phyloP scores from a whole-genome alignment of 2,797 vertebrate genomes.

The Pteropus rufus region DNA sequence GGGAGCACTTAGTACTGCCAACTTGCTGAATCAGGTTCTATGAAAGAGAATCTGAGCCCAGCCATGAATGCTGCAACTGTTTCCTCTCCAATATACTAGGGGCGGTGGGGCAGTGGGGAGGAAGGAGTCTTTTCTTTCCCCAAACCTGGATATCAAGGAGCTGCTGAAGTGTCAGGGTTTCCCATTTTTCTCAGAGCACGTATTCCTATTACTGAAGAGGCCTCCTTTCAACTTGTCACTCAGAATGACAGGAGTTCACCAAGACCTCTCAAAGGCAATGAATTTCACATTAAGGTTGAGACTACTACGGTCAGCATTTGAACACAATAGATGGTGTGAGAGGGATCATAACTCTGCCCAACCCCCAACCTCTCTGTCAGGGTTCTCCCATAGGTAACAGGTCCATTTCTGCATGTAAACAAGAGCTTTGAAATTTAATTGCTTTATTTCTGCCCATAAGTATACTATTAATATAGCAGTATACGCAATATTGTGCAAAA shows the following conservation, averaged over 20 bases:
- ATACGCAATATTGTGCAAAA: not conserved
- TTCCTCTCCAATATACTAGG: conserved; percentile 41
- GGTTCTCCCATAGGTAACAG: not conserved
- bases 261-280: conserved; percentile 56
- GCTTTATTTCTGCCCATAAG: not conserved
- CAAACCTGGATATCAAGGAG: not conserved
- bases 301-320: not conserved
- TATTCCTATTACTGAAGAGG: not conserved
- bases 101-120: rapidly evolving
- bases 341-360: not conserved
- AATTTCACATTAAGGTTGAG: conserved; percentile 16
- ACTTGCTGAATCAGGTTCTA: not conserved
- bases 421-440: not conserved
- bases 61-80: not conserved
- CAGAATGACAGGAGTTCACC: conserved; percentile 29
- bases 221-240: conserved; percentile 51
- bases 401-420: not conserved
- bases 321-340: not conserved
- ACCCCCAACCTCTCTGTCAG: rapidly evolving
- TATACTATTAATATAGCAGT: not conserved
- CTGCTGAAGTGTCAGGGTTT: conserved; percentile 24
- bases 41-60: conserved; percentile 18
- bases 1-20: not conserved
- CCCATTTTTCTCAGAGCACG: conserved; percentile 53
- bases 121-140: not conserved